These are phyloP conservation scores for Agrotis ipsilon DNA, from an alignment of 2,888 invertebrate species.

Conservation along the genomic window DNA sequence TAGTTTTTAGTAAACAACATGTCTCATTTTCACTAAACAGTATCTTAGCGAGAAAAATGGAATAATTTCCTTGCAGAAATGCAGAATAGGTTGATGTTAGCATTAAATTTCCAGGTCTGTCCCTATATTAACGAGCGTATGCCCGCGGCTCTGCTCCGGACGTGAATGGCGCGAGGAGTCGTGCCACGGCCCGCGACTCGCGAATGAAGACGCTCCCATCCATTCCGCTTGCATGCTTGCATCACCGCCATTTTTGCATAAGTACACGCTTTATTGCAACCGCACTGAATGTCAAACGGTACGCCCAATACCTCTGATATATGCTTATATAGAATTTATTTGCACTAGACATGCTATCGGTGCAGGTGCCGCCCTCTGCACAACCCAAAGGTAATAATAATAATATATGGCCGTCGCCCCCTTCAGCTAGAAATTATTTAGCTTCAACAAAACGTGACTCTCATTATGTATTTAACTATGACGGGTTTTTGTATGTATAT, in stretches of 20 bases:
- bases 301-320: constrained; percentile 75
- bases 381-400: constrained; percentile 14
- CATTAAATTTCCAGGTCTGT: constrained; percentile 54
- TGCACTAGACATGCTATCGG: constrained; percentile 49
- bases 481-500: constrained; percentile 38
- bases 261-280: constrained; percentile 81
- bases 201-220: constrained; percentile 77
- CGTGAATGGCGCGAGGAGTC: constrained; percentile 76
- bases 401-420: constrained; percentile 26
- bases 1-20: no score
- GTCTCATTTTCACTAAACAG: background rate
- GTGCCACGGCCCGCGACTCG: constrained; percentile 52
- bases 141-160: constrained; percentile 72
- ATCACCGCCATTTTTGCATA: constrained; percentile 83
- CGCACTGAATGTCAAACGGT: constrained; percentile 83
- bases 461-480: constrained; percentile 13
- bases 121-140: constrained; percentile 53
- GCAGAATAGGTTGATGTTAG: constrained; percentile 10
- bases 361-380: constrained; percentile 46
- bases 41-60: background rate
- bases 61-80: constrained; percentile 4
- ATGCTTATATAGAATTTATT: constrained; percentile 61
- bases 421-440: constrained; percentile 23
- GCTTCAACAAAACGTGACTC: constrained; percentile 23
- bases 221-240: constrained; percentile 74